phyloP scores from a whole-genome alignment of 2,113 vertebrate species.

The Tetrao urogallus region DNA sequence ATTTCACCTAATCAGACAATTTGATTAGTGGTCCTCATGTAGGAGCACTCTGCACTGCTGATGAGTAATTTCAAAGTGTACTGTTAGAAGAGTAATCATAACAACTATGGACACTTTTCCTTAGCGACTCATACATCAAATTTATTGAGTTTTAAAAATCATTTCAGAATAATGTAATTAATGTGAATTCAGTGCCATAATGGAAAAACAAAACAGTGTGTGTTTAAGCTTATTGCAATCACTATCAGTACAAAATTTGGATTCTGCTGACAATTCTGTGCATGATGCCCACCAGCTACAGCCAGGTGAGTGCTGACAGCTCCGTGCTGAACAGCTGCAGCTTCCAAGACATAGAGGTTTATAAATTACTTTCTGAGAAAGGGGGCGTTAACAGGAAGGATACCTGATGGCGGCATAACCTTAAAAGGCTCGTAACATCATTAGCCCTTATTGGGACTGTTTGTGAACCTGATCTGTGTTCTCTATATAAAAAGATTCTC shows the following conservation, averaged over 20 bases:
- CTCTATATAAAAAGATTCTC: background rate
- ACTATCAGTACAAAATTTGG: background rate
- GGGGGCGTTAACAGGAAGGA: background rate
- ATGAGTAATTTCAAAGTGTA: conserved; percentile 14
- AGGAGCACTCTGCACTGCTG: background rate
- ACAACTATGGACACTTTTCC: background rate
- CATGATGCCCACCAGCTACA: background rate
- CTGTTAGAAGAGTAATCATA: conserved; percentile 28
- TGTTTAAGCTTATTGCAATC: background rate
- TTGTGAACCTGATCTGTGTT: background rate
- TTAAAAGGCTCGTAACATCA: background rate
- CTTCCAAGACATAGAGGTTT: conserved; percentile 16
- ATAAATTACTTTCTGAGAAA: conserved; percentile 12
- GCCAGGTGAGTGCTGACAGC: background rate
- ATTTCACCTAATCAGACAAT: conserved; percentile 59
- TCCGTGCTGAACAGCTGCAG: background rate
- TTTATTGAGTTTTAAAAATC: conserved; percentile 27
- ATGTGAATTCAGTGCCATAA: background rate
- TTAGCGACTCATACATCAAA: background rate
- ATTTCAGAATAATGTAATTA: conserved; percentile 21
- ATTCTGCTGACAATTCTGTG: conserved; percentile 25
- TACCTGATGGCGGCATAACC: background rate
- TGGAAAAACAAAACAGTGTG: background rate
- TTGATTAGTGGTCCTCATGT: conserved; percentile 6
- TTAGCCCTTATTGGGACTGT: background rate